phyloP scores from a whole-genome alignment of 1,140 invertebrate genomes.

The Brachionus rubens region DNA sequence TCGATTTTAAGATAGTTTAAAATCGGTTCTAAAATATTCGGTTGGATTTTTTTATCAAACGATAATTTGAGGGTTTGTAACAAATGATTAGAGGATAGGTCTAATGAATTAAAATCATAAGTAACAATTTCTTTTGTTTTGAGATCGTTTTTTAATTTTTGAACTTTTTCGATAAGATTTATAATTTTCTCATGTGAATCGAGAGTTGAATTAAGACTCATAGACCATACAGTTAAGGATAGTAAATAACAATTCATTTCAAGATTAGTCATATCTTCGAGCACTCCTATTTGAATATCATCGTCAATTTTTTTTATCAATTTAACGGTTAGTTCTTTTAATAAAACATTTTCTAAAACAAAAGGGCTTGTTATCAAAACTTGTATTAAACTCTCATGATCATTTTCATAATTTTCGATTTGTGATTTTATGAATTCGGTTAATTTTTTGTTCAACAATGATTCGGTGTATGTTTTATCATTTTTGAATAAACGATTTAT shows the following conservation, averaged over 20 bases:
- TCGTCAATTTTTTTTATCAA: neutral
- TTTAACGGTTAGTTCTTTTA: neutral
- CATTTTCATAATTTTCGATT: neutral
- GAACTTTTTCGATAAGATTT: neutral
- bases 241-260: conserved; percentile 21
- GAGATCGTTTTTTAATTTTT: neutral
- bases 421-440: neutral
- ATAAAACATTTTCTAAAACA: neutral
- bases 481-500: neutral
- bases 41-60: neutral
- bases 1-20: neutral
- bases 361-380: neutral
- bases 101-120: conserved; percentile 8
- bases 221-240: neutral
- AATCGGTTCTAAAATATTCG: neutral
- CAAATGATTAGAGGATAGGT: neutral
- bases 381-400: neutral
- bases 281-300: neutral
- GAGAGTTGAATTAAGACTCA: neutral
- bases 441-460: neutral
- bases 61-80: neutral
- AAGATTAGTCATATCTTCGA: neutral
- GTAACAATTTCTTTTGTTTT: neutral
- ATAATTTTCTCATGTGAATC: neutral
- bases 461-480: neutral